A percentile compares a stretch with the other conserved stretches of the same genome.
These are phyloP conservation scores for Chrysolina americana DNA, from an alignment of 2,888 invertebrate species.

Conservation along the genomic window DNA sequence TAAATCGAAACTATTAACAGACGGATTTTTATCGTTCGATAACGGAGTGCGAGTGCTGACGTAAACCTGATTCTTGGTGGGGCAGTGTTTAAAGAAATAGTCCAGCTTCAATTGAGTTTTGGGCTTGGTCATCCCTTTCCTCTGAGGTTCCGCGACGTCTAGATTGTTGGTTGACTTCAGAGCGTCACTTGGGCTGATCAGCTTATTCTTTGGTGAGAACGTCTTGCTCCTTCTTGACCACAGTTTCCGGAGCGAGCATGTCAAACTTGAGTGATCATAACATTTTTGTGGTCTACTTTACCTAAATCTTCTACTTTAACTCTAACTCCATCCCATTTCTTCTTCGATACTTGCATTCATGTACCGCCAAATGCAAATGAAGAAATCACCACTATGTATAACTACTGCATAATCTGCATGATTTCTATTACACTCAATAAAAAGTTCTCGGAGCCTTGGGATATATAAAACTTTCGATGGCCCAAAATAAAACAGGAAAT, in stretches of 20 bases:
- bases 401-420: too few species aligned
- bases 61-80: slow-evolving; percentile 63
- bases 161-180: slow-evolving; percentile 69
- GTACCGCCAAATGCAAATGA: too few species aligned
- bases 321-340: too few species aligned
- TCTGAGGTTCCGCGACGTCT: slow-evolving; percentile 54
- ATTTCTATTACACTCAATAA: too few species aligned
- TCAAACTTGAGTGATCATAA: slow-evolving; percentile 68
- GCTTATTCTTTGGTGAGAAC: slow-evolving; percentile 64
- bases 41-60: slow-evolving; percentile 51
- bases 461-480: too few species aligned
- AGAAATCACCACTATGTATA: too few species aligned
- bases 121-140: slow-evolving; percentile 65
- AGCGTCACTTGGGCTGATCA: slow-evolving; percentile 66
- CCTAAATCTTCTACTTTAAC: too few species aligned
- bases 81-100: slow-evolving; percentile 68
- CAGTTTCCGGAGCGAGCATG: slow-evolving; percentile 66
- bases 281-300: too few species aligned
- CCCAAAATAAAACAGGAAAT: too few species aligned
- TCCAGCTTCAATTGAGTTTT: slow-evolving; percentile 70
- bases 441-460: too few species aligned
- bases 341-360: too few species aligned
- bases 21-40: slow-evolving; percentile 41
- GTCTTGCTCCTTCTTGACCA: slow-evolving; percentile 69
- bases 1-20: too few species aligned